Conservation (phyloP, 2,113 vertebrate species). For the Tympanuchus pallidicinctus region DNA sequence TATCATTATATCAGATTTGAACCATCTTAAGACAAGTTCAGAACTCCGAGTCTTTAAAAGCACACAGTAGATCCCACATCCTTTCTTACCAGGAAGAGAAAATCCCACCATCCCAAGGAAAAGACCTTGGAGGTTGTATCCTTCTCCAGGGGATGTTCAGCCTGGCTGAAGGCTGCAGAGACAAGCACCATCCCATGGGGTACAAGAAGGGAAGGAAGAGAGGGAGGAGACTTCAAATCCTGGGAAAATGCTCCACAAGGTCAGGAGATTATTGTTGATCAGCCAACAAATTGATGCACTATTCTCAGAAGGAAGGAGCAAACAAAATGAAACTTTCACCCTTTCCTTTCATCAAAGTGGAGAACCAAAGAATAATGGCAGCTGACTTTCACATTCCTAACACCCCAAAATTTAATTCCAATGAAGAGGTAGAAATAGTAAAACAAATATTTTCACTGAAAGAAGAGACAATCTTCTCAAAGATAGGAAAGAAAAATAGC, state of each 20-base stretch:
- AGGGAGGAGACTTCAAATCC: slow-evolving; percentile 27
- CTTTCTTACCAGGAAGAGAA: not conserved
- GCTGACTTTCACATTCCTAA: not conserved
- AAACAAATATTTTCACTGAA: not conserved
- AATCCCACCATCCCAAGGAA: not conserved
- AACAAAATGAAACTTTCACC: slow-evolving; percentile 21
- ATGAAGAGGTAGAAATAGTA: not conserved
- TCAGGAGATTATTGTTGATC: slow-evolving; percentile 33
- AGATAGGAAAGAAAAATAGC: not conserved
- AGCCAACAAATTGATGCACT: slow-evolving; percentile 33
- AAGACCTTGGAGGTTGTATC: not conserved
- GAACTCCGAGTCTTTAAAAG: slow-evolving; percentile 24
- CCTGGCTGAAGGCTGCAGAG: not conserved
- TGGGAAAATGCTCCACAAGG: slow-evolving; percentile 60
- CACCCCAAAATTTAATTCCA: not conserved
- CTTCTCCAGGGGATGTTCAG: not conserved
- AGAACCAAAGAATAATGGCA: slow-evolving; percentile 14
- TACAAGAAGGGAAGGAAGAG: not conserved
- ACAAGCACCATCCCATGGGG: slow-evolving; percentile 27
- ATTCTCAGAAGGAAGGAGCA: slow-evolving; percentile 35
- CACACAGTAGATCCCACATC: not conserved
- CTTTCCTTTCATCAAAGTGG: slow-evolving; percentile 27
- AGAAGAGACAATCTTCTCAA: not conserved
- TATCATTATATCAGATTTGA: not conserved
- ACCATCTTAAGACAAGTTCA: slow-evolving; percentile 12